Conservation (phyloP, 2,797 vertebrate species). For the Tadarida brasiliensis region DNA sequence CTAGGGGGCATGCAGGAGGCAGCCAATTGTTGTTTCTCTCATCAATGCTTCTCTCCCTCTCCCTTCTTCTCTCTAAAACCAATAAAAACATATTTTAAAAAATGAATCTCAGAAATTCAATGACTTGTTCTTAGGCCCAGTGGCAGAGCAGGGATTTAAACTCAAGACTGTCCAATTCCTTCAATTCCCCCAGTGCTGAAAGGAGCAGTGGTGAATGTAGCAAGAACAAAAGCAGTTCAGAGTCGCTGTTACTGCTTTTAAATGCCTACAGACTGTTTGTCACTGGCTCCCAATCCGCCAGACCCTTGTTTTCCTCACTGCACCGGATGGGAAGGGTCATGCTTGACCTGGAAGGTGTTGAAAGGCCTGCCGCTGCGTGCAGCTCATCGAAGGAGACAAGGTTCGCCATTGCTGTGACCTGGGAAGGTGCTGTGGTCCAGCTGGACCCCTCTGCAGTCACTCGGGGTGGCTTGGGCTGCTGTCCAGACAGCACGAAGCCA, state of each 20-base stretch:
- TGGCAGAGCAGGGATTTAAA: background rate
- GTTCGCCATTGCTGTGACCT: slow-evolving; percentile 76
- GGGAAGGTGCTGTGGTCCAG: slow-evolving; percentile 79
- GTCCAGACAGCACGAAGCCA: slow-evolving; percentile 67
- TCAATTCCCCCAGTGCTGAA: background rate
- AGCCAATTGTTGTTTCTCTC: background rate
- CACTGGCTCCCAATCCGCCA: slow-evolving; percentile 46
- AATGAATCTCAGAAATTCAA: slow-evolving; percentile 11
- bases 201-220: background rate
- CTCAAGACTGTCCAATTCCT: background rate
- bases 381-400: slow-evolving; percentile 78
- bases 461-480: slow-evolving; percentile 77
- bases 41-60: background rate
- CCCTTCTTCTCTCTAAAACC: background rate
- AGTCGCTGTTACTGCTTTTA: slow-evolving; percentile 75
- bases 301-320: background rate
- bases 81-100: background rate
- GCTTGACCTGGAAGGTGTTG: slow-evolving; percentile 84
- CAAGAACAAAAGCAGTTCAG: slow-evolving; percentile 71
- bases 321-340: slow-evolving; percentile 77
- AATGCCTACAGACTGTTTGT: slow-evolving; percentile 83
- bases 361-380: slow-evolving; percentile 73
- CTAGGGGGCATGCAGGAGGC: background rate
- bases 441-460: slow-evolving; percentile 79
- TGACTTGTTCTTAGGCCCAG: background rate